Percentiles rank a stretch among this genome's conserved stretches.
phyloP scores from a whole-genome alignment of 2,113 vertebrate species.

The Gallinago undulata region DNA sequence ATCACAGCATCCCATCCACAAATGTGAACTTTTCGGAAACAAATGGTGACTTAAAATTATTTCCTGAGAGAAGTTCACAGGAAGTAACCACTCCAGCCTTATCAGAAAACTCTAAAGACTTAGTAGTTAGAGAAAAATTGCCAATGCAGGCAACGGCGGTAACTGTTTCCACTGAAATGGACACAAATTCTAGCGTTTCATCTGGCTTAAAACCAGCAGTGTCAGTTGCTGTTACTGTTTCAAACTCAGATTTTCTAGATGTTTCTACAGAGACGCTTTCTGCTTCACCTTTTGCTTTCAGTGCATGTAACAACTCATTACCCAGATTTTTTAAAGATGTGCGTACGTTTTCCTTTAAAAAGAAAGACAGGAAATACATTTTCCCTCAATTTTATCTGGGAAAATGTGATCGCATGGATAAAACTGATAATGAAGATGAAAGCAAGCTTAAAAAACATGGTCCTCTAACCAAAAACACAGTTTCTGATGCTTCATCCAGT shows the following conservation, averaged over 20 bases:
- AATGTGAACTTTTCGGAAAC: neutral
- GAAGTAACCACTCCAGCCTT: neutral
- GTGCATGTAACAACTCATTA: neutral
- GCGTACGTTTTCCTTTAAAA: neutral
- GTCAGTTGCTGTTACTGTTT: neutral
- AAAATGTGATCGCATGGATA: neutral
- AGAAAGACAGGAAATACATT: neutral
- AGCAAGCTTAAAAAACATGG: neutral
- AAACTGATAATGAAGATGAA: neutral
- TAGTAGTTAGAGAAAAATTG: neutral
- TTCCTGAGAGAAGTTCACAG: neutral
- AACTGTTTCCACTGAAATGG: neutral
- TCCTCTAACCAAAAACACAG: neutral
- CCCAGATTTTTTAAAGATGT: neutral
- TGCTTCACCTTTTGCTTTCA: slow-evolving; percentile 5
- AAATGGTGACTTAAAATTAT: neutral
- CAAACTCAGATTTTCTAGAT: neutral
- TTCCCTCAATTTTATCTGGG: slow-evolving; percentile 49
- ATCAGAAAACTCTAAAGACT: neutral
- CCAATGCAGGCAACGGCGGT: neutral
- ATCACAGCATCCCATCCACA: neutral
- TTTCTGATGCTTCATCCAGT: neutral
- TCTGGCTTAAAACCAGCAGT: neutral
- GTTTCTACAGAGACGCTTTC: neutral
- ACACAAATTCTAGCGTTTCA: neutral